These are phyloP conservation scores for Chitala chitala DNA, from an alignment of 2,113 vertebrate genomes.

Conservation along the genomic window DNA sequence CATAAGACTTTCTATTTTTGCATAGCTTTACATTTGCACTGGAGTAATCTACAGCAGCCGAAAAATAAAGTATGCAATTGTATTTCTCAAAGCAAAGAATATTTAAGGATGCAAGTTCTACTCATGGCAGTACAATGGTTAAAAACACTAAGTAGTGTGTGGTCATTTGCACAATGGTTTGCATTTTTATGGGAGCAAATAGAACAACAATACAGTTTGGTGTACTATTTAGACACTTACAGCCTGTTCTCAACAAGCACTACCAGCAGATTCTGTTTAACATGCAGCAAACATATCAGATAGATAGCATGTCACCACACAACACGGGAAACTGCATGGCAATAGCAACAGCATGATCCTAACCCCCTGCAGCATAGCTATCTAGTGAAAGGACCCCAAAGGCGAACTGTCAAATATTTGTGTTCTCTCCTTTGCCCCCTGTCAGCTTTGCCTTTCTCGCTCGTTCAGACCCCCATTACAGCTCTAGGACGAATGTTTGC, in stretches of 20 bases:
- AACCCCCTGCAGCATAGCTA: slow-evolving; percentile 38
- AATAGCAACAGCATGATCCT: slow-evolving; percentile 27
- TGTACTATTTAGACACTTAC: slow-evolving; percentile 39
- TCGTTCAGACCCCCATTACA: slow-evolving; percentile 46
- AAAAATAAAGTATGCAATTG: background rate
- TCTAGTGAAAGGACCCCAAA: slow-evolving; percentile 40
- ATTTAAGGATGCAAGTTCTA: too few species aligned
- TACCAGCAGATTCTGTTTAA: slow-evolving; percentile 45
- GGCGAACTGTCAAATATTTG: slow-evolving; percentile 50
- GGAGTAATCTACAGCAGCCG: background rate
- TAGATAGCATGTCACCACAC: slow-evolving; percentile 31
- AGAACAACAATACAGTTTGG: slow-evolving; percentile 40
- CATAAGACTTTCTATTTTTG: background rate
- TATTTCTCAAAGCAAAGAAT: too few species aligned
- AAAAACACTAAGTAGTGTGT: too few species aligned
- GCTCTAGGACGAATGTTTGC: slow-evolving; percentile 56
- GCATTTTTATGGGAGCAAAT: background rate
- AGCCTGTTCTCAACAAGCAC: slow-evolving; percentile 49
- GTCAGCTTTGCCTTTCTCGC: slow-evolving; percentile 14
- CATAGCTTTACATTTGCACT: background rate
- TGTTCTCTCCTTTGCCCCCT: slow-evolving; percentile 40
- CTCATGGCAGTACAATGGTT: too few species aligned
- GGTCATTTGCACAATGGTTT: slow-evolving; percentile 27
- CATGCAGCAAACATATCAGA: slow-evolving; percentile 16
- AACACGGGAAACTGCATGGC: slow-evolving; percentile 30